These are phyloP conservation scores for Cerastoderma edule DNA, from an alignment of 2,888 invertebrate genomes.

Conservation along the genomic window DNA sequence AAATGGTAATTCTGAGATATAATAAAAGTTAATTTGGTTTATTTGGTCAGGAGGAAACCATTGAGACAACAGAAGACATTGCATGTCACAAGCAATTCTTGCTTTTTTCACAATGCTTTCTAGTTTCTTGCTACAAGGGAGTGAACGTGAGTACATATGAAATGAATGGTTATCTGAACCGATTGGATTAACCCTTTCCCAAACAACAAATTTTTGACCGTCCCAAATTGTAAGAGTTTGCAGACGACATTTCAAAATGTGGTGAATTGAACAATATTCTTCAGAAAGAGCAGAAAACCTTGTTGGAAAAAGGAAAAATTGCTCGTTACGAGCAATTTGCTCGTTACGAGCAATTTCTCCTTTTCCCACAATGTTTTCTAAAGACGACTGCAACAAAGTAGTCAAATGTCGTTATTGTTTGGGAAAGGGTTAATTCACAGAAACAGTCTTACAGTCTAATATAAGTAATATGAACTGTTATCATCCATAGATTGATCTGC, in stretches of 20 bases:
- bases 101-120: background rate
- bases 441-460: no score
- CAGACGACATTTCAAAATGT: background rate
- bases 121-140: background rate
- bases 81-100: background rate
- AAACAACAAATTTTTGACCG: slow-evolving; percentile 1
- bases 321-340: no score
- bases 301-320: slow-evolving; percentile 6
- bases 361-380: background rate
- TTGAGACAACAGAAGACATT: background rate
- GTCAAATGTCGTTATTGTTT: background rate
- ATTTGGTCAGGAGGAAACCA: no score
- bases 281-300: background rate
- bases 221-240: background rate
- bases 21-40: no score
- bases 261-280: background rate
- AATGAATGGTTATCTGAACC: no score
- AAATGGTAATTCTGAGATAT: no score
- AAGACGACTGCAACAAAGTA: background rate
- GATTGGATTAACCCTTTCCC: slow-evolving; percentile 2
- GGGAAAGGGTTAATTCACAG: background rate
- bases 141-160: background rate
- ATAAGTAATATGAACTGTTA: no score
- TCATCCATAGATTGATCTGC: no score
- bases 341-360: no score